phyloP scores from a whole-genome alignment of 2,113 vertebrate genomes.

The Pluvianellus socialis region DNA sequence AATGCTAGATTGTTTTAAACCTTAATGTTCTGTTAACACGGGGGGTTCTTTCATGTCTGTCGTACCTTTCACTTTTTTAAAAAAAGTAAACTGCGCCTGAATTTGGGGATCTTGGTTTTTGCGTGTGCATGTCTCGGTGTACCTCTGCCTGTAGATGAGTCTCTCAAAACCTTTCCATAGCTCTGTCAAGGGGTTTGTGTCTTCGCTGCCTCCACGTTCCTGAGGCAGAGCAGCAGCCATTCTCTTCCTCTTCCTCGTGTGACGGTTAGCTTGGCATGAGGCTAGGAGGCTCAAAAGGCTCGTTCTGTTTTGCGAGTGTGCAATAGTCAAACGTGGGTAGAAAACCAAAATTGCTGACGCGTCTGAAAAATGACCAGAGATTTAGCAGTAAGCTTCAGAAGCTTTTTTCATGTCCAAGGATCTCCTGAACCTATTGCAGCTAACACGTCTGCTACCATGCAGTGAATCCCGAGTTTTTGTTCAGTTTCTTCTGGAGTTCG shows the following conservation, averaged over 20 bases:
- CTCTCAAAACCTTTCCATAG: neutral
- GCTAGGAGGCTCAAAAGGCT: neutral
- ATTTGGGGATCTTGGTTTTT: neutral
- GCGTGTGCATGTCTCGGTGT: neutral
- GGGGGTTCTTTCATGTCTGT: neutral
- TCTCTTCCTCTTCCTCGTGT: neutral
- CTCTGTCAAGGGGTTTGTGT: neutral
- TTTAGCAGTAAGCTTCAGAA: neutral
- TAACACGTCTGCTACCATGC: neutral
- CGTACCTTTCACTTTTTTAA: neutral
- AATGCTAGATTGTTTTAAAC: neutral
- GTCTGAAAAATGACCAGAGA: neutral
- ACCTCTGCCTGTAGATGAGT: neutral
- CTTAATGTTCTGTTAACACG: neutral
- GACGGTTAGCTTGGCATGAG: neutral
- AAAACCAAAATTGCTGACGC: neutral
- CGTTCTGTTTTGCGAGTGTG: neutral
- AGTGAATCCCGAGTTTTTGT: neutral
- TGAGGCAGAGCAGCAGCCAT: neutral
- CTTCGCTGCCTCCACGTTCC: neutral
- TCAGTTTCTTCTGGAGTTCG: neutral
- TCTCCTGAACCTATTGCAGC: neutral
- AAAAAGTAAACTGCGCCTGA: neutral
- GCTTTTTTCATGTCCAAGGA: neutral
- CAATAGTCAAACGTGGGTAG: neutral